Conservation (phyloP, 1,140 invertebrate genomes). For the Halesus radiatus region DNA sequence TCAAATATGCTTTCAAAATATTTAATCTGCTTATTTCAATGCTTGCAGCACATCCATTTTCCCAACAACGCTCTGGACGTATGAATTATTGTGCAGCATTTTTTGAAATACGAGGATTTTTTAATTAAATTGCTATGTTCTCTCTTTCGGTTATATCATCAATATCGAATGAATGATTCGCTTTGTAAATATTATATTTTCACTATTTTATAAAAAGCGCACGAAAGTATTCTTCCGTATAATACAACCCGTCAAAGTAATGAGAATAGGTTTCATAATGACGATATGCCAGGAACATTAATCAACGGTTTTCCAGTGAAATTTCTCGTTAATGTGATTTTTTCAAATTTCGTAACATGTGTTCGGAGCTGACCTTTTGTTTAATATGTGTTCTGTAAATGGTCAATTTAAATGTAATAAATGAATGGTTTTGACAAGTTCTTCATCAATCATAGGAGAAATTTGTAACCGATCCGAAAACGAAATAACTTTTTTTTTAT, state of each 20-base stretch:
- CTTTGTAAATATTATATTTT: constrained; percentile 29
- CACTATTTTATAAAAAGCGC: not conserved
- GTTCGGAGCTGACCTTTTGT: constrained; percentile 20
- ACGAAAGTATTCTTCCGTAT: constrained; percentile 24
- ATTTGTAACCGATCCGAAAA: constrained; percentile 4
- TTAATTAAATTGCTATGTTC: not conserved
- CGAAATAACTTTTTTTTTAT: too few species aligned
- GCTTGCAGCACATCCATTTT: too few species aligned
- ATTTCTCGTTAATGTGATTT: constrained; percentile 33
- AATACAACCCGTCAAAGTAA: constrained; percentile 40
- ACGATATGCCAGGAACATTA: constrained; percentile 34
- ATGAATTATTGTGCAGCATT: not conserved
- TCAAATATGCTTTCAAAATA: too few species aligned
- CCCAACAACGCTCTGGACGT: too few species aligned
- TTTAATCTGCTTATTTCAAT: too few species aligned
- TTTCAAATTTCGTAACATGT: constrained; percentile 11
- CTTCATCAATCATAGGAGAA: not conserved
- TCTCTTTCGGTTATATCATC: not conserved
- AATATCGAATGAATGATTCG: constrained; percentile 5
- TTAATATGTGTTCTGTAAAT: constrained; percentile 28
- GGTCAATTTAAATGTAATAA: constrained; percentile 25
- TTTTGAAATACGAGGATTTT: not conserved
- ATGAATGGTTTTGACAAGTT: constrained; percentile 14
- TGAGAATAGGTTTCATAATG: constrained; percentile 47
- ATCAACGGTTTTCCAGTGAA: constrained; percentile 33